Percentiles rank a stretch among this genome's conserved stretches.
phyloP scores from a whole-genome alignment of 2,797 vertebrate species.

The Hippoglossus hippoglossus region DNA sequence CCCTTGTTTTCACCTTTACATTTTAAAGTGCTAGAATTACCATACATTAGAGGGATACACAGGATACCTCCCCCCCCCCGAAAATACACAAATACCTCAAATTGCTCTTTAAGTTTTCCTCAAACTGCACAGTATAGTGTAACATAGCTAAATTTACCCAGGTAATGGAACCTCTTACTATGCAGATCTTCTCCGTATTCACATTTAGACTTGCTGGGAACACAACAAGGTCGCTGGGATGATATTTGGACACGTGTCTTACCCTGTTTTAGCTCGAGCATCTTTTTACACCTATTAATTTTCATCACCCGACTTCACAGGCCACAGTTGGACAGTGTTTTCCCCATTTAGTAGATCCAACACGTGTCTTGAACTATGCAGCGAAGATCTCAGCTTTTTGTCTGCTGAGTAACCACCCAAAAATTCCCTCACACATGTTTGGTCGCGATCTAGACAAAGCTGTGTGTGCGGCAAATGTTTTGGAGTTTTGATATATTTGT shows the following conservation, averaged over 20 bases:
- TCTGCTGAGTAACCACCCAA: constrained; percentile 37
- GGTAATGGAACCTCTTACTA: neutral
- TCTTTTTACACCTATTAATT: constrained; percentile 31
- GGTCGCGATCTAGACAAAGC: constrained; percentile 42
- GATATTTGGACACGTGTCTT: constrained; percentile 8
- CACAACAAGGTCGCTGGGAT: constrained; percentile 22
- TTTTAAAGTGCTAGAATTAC: no score
- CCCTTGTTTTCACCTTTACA: no score
- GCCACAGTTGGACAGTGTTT: constrained; percentile 30
- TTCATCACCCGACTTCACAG: constrained; percentile 45
- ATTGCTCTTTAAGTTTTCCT: no score
- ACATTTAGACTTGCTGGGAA: neutral
- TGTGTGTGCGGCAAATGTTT: constrained; percentile 44
- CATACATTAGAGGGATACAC: no score
- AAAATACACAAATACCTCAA: no score
- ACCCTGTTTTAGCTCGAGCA: neutral
- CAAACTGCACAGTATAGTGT: no score
- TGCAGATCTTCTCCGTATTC: constrained; percentile 10
- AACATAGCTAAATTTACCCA: no score
- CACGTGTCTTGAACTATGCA: constrained; percentile 54
- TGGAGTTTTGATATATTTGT: constrained; percentile 62
- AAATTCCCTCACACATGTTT: constrained; percentile 70
- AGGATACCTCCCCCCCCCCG: no score
- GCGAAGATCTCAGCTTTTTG: constrained; percentile 53
- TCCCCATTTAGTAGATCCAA: constrained; percentile 48